phyloP scores from a whole-genome alignment of 23 tunicate species.

The Botrylloides violaceus region DNA sequence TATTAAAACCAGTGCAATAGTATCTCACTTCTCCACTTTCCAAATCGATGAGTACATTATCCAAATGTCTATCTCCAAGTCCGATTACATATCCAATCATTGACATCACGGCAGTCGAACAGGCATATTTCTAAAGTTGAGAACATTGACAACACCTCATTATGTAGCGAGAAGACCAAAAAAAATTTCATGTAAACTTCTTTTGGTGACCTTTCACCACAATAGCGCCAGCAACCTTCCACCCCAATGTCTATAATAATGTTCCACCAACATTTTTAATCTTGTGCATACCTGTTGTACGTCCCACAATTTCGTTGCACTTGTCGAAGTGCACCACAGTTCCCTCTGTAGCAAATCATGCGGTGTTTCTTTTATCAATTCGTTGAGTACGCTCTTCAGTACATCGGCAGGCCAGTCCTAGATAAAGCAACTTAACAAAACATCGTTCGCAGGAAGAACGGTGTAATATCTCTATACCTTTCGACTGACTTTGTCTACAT shows the following conservation, averaged over 20 bases:
- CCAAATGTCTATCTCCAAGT: conserved; percentile 96
- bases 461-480: conserved; percentile 31
- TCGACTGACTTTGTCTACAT: conserved; percentile 62
- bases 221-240: too few relatives aligned
- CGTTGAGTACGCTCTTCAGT: conserved; percentile 53
- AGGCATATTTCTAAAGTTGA: conserved; percentile 64
- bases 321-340: conserved; percentile 91
- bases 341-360: conserved; percentile 88
- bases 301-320: conserved; percentile 78
- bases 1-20: not conserved
- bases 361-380: conserved; percentile 81
- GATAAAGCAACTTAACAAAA: not conserved
- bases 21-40: conserved; percentile 83
- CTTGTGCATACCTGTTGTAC: conserved; percentile 95
- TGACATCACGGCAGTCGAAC: conserved; percentile 97
- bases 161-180: too few relatives aligned
- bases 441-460: not conserved
- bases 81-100: conserved; percentile 99
- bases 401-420: conserved; percentile 93
- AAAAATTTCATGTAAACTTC: too few relatives aligned
- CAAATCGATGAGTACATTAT: conserved; percentile 89
- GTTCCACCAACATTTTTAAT: too few relatives aligned
- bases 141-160: too few relatives aligned
- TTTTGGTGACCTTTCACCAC: too few relatives aligned
- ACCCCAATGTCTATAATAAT: too few relatives aligned